Evolutionary conservation across 2,888 invertebrate genomes (phyloP).

Genomic region (Drosophila meridiana): DNA sequence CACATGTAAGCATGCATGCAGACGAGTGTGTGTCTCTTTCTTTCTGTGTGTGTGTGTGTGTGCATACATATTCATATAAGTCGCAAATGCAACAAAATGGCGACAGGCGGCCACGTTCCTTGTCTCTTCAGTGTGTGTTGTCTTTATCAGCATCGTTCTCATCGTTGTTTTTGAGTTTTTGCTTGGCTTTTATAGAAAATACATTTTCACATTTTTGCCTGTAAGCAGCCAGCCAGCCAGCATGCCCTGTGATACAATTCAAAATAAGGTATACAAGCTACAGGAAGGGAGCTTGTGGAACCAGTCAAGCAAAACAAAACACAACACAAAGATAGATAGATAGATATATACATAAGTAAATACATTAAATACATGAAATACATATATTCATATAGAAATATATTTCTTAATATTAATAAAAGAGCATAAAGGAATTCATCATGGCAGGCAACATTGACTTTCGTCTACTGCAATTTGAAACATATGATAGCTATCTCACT

Average conservation of each 20-base stretch:
- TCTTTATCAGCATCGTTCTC: slow-evolving; percentile 74
- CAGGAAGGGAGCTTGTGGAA: neutral
- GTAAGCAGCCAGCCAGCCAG: slow-evolving; percentile 43
- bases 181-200: slow-evolving; percentile 71
- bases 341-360: neutral
- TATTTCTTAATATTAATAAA: neutral
- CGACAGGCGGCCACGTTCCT: slow-evolving; percentile 67
- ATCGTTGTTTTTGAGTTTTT: slow-evolving; percentile 51
- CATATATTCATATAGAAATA: neutral
- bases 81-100: slow-evolving; percentile 79
- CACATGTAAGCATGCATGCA: slow-evolving; percentile 3
- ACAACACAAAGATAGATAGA: slow-evolving; percentile 1
- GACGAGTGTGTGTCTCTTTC: neutral
- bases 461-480: slow-evolving; percentile 7
- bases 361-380: too few species aligned
- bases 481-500: slow-evolving; percentile 25
- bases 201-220: slow-evolving; percentile 65
- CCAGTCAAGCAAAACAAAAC: neutral
- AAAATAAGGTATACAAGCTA: neutral
- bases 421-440: too few species aligned
- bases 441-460: slow-evolving; percentile 18
- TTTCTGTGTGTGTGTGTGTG: slow-evolving; percentile 2
- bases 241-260: slow-evolving; percentile 21
- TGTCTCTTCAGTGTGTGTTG: slow-evolving; percentile 65
- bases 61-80: slow-evolving; percentile 66